These are phyloP conservation scores for Hyperopisus bebe DNA, from an alignment of 2,113 vertebrate genomes.

Conservation along the genomic window DNA sequence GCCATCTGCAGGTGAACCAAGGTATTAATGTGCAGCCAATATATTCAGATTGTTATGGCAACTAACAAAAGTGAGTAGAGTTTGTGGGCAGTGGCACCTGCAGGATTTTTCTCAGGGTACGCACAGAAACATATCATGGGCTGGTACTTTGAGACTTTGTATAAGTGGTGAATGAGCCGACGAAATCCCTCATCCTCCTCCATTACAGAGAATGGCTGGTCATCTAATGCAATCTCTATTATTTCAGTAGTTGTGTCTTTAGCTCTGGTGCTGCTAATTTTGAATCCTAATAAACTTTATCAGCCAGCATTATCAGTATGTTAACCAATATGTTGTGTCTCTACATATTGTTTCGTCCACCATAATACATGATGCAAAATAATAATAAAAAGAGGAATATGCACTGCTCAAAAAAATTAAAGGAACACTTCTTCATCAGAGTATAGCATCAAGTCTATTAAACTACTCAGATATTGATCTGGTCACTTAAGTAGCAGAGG, in stretches of 20 bases:
- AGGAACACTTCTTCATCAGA: no score
- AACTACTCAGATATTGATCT: no score
- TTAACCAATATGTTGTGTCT: background rate
- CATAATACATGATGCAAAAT: background rate
- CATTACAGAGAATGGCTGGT: background rate
- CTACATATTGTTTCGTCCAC: background rate
- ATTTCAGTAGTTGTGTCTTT: background rate
- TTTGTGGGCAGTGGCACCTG: background rate
- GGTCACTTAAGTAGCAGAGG: no score
- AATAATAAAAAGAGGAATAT: background rate
- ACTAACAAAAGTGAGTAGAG: background rate
- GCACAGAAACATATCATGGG: background rate
- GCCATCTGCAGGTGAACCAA: background rate
- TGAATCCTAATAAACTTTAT: background rate
- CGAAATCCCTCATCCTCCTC: background rate
- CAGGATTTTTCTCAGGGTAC: background rate
- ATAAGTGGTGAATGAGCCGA: background rate
- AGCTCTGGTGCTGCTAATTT: background rate
- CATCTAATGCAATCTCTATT: background rate
- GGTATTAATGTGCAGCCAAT: background rate
- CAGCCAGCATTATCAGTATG: background rate
- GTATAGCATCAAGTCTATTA: no score
- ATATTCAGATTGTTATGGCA: background rate
- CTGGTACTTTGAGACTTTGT: background rate
- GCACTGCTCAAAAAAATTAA: no score